phyloP scores from a whole-genome alignment of 2,797 vertebrate genomes.

The Peromyscus nudipes region DNA sequence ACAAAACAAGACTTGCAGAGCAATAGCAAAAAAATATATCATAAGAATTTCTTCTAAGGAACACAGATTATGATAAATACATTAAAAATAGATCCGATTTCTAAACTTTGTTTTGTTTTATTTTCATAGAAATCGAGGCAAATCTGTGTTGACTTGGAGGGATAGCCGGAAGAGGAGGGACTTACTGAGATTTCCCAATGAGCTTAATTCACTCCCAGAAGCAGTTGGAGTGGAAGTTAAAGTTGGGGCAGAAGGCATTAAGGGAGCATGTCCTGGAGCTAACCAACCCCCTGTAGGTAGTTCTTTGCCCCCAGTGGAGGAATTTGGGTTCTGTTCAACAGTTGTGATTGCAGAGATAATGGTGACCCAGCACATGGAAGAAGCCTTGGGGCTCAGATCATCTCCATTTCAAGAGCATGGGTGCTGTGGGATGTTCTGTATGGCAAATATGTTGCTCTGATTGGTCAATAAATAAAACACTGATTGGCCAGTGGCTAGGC shows the following conservation, averaged over 20 bases:
- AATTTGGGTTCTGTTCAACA: constrained; percentile 52
- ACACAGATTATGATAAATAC: constrained; percentile 21
- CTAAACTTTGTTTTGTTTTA: background rate
- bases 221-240: constrained; percentile 34
- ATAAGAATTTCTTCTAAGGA: constrained; percentile 42
- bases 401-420: constrained; percentile 14
- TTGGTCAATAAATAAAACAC: no score
- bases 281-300: constrained; percentile 23
- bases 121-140: constrained; percentile 55
- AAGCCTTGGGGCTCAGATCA: background rate
- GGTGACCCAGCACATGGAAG: background rate
- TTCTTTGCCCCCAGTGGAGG: background rate
- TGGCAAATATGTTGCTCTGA: no score
- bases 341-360: constrained; percentile 17
- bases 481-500: no score
- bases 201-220: constrained; percentile 20
- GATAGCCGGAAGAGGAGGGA: background rate
- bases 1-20: constrained; percentile 37
- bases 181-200: background rate
- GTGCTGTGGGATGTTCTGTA: background rate
- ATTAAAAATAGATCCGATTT: constrained; percentile 56
- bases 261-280: constrained; percentile 30
- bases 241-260: constrained; percentile 55
- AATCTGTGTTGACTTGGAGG: constrained; percentile 35
- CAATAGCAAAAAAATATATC: constrained; percentile 25